Percentiles rank a stretch among this genome's conserved stretches.
phyloP scores from a whole-genome alignment of 2,888 invertebrate genomes.

The Ernsta delagoae region DNA sequence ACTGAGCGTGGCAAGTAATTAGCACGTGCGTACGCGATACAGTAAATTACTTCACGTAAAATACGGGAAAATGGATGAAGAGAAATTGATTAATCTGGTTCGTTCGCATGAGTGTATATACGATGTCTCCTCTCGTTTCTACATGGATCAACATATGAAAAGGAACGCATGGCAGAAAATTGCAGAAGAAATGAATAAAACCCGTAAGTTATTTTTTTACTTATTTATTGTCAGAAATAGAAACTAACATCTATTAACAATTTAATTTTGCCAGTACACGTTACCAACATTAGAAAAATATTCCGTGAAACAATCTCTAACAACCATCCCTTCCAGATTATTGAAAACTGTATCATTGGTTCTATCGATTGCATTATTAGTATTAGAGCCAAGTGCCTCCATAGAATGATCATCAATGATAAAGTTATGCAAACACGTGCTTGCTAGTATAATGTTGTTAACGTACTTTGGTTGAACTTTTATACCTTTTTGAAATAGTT shows the following conservation, averaged over 20 bases:
- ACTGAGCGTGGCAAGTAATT: slow-evolving; percentile 4
- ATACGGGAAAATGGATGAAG: slow-evolving; percentile 6
- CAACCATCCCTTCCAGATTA: not conserved
- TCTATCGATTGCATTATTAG: not conserved
- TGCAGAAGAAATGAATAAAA: not conserved
- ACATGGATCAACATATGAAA: not conserved
- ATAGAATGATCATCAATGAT: slow-evolving; percentile 5
- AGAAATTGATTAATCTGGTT: slow-evolving; percentile 2
- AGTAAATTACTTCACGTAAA: slow-evolving; percentile 4
- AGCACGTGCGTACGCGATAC: slow-evolving; percentile 4
- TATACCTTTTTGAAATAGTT: not conserved
- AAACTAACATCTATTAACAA: slow-evolving; percentile 1
- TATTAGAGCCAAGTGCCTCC: not conserved
- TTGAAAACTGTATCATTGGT: not conserved
- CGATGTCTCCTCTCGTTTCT: not conserved
- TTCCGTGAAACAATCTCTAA: not conserved
- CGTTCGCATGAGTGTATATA: not conserved
- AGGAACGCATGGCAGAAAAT: not conserved
- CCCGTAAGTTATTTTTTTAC: slow-evolving; percentile 4
- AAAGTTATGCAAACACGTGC: slow-evolving; percentile 9
- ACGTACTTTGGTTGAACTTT: slow-evolving; percentile 1
- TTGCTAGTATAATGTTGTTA: slow-evolving; percentile 2
- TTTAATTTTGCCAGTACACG: not conserved
- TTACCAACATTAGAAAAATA: slow-evolving; percentile 2
- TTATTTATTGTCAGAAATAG: not conserved